phyloP scores from a whole-genome alignment of 2,113 vertebrate species.

The Tyto alba region DNA sequence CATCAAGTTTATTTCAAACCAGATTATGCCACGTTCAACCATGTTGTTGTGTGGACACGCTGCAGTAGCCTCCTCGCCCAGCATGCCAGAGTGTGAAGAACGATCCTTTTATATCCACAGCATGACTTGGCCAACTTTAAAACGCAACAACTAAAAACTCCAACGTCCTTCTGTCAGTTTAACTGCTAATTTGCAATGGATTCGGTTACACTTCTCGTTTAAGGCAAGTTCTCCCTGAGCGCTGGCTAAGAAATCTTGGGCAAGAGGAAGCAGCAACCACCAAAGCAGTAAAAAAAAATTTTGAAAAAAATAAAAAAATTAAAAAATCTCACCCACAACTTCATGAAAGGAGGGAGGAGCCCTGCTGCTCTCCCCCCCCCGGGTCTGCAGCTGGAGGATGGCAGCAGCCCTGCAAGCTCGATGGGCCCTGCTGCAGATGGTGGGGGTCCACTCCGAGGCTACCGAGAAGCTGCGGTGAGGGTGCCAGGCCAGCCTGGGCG shows the following conservation, averaged over 20 bases:
- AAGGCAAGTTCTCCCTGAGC: slow-evolving; percentile 20
- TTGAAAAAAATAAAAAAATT: not conserved
- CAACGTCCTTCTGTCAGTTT: slow-evolving; percentile 61
- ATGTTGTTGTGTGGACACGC: not conserved
- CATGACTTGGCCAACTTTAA: slow-evolving; percentile 38
- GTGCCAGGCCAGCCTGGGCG: not conserved
- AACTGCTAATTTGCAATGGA: slow-evolving; percentile 62
- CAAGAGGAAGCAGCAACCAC: slow-evolving; percentile 60
- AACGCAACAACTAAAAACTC: slow-evolving; percentile 26
- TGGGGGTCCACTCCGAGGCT: not conserved
- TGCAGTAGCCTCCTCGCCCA: slow-evolving; percentile 9
- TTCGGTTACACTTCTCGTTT: slow-evolving; percentile 59
- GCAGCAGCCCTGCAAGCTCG: not conserved
- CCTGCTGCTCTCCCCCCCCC: not conserved
- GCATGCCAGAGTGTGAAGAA: slow-evolving; percentile 17
- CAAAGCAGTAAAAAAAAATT: not conserved
- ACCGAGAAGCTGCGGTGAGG: not conserved
- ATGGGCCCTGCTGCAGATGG: fast-evolving
- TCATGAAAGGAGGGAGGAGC: not conserved
- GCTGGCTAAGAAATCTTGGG: slow-evolving; percentile 46
- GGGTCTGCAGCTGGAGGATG: not conserved
- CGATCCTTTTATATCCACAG: slow-evolving; percentile 41
- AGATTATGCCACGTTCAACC: not conserved
- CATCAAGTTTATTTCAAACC: slow-evolving; percentile 4
- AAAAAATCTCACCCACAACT: not conserved